Conservation (phyloP, 2,113 vertebrate species). For the Catharus bicknelli region DNA sequence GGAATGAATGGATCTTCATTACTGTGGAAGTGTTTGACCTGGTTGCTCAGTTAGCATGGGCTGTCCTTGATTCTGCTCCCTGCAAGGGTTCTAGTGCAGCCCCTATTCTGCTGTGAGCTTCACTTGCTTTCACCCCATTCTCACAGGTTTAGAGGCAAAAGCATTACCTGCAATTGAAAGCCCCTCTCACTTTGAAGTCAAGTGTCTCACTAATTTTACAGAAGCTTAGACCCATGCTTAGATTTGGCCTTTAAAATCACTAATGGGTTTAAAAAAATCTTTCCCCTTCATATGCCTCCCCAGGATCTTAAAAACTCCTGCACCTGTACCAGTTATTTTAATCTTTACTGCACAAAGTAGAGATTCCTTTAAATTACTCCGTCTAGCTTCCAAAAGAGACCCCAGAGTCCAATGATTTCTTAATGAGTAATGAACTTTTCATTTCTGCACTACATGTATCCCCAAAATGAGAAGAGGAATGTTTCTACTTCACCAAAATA, state of each 20-base stretch:
- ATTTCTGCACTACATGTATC: constrained; percentile 38
- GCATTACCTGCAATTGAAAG: constrained; percentile 58
- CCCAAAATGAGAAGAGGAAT: constrained; percentile 35
- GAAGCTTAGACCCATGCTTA: constrained; percentile 35
- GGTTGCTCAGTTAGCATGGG: constrained; percentile 85
- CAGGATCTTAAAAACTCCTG: constrained; percentile 32
- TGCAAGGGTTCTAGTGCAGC: constrained; percentile 73
- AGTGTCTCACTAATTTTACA: constrained; percentile 49
- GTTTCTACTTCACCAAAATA: not conserved
- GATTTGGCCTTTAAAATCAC: constrained; percentile 58
- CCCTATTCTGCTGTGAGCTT: constrained; percentile 74
- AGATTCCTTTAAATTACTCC: constrained; percentile 35
- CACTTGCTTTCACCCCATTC: constrained; percentile 71
- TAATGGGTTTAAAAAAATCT: constrained; percentile 34
- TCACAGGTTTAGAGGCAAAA: constrained; percentile 65
- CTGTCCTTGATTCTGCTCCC: constrained; percentile 74
- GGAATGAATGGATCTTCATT: constrained; percentile 82
- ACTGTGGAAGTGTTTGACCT: constrained; percentile 77
- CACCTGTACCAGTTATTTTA: constrained; percentile 32
- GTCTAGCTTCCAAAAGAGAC: constrained; percentile 44
- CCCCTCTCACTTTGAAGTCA: constrained; percentile 56
- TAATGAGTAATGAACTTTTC: constrained; percentile 40
- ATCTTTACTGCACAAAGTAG: constrained; percentile 20
- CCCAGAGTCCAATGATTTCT: constrained; percentile 51
- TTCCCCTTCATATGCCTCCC: not conserved